phyloP scores from a whole-genome alignment of 2,113 vertebrate species.

The Rhombomys opimus region DNA sequence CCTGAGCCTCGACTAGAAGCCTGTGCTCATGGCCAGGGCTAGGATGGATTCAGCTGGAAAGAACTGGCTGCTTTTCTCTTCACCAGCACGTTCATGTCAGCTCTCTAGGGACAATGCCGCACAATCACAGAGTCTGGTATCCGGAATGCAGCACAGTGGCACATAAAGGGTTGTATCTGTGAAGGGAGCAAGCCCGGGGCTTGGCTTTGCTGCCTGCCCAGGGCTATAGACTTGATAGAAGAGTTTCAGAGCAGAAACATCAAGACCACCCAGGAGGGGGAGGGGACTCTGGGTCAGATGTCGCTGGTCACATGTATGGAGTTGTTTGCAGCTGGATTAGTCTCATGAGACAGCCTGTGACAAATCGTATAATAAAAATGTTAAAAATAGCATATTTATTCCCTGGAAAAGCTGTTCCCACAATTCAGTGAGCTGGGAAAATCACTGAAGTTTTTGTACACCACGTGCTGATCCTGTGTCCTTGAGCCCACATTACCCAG shows the following conservation, averaged over 20 bases:
- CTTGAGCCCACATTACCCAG: slow-evolving; percentile 61
- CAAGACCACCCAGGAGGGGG: slow-evolving; percentile 42
- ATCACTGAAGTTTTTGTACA: slow-evolving; percentile 84
- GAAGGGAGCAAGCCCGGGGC: accelerated
- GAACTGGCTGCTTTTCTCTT: background rate
- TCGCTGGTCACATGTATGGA: slow-evolving; percentile 86
- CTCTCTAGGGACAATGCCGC: background rate
- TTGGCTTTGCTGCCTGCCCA: background rate
- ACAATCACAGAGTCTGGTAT: background rate
- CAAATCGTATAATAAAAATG: slow-evolving; percentile 90
- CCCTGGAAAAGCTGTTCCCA: slow-evolving; percentile 90
- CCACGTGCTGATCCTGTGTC: slow-evolving; percentile 73
- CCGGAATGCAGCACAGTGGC: slow-evolving; percentile 46
- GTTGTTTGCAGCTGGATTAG: slow-evolving; percentile 86
- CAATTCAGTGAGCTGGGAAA: slow-evolving; percentile 90
- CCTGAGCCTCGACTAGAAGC: accelerated
- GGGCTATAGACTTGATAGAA: background rate
- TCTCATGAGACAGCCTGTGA: slow-evolving; percentile 88
- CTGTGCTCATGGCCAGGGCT: background rate
- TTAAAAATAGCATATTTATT: slow-evolving; percentile 89
- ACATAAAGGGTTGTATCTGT: accelerated
- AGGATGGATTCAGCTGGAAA: background rate
- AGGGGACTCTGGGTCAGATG: slow-evolving; percentile 83
- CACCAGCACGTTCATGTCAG: slow-evolving; percentile 7
- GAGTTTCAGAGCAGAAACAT: background rate